These are phyloP conservation scores for Caenorhabditis brenneri DNA, from an alignment of 1,140 invertebrate genomes.

Conservation along the genomic window DNA sequence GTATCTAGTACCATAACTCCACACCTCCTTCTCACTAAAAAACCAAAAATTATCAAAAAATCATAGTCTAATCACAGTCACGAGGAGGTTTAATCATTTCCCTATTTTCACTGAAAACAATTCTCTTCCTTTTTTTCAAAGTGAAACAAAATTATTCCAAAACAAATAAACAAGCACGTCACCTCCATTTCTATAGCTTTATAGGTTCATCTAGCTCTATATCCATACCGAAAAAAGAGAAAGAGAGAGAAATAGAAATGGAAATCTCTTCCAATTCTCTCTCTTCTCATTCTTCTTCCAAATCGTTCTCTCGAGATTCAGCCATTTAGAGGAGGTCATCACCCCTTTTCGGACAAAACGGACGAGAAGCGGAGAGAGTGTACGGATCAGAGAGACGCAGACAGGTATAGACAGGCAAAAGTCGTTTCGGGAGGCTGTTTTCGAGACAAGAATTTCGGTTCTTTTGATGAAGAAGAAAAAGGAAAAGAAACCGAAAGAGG, in stretches of 20 bases:
- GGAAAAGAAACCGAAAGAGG: background rate
- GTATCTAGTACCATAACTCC: too few relatives aligned
- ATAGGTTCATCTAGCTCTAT: background rate
- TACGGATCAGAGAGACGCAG: background rate
- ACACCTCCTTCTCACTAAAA: too few relatives aligned
- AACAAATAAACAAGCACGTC: background rate
- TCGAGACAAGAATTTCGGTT: background rate
- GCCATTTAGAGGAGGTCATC: constrained; percentile 18
- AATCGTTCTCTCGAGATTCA: background rate
- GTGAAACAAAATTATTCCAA: background rate
- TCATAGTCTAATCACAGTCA: background rate
- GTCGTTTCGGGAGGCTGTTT: background rate
- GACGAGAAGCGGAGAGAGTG: background rate
- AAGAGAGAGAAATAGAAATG: background rate
- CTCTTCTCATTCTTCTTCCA: too few relatives aligned
- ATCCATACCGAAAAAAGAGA: background rate
- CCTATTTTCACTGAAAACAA: background rate
- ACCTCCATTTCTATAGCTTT: background rate
- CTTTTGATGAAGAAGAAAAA: background rate
- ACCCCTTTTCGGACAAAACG: constrained; percentile 6
- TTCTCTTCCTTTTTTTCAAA: too few relatives aligned
- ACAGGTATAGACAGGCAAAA: background rate
- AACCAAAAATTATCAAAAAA: too few relatives aligned
- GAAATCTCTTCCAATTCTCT: background rate
- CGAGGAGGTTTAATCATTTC: background rate